A percentile compares a stretch with the other conserved stretches of the same genome.
These are phyloP conservation scores for Drosophila mayri DNA, from an alignment of 1,140 invertebrate genomes.

Conservation along the genomic window DNA sequence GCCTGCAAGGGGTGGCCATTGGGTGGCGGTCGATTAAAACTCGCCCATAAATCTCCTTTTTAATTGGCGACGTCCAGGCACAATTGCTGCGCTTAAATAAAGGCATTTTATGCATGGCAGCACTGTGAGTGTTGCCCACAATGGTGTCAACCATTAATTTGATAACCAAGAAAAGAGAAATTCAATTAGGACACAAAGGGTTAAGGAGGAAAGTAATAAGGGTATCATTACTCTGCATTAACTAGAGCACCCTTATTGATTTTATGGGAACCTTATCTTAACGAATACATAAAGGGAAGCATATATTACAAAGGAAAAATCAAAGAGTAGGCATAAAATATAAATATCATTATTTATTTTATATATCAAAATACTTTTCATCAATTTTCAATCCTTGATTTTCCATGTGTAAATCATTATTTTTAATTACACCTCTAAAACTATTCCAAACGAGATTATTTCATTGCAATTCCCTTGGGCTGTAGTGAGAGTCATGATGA, in stretches of 20 bases:
- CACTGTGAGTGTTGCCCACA: not conserved
- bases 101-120: constrained; percentile 23
- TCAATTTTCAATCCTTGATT: not conserved
- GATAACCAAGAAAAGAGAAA: constrained; percentile 1
- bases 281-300: not conserved
- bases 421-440: constrained; percentile 11
- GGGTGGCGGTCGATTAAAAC: constrained; percentile 25
- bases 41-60: constrained; percentile 32
- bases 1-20: constrained; percentile 17
- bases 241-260: not conserved
- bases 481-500: constrained; percentile 19
- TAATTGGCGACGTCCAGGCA: constrained; percentile 38
- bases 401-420: not conserved
- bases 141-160: constrained; percentile 22
- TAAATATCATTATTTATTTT: not conserved
- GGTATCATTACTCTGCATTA: not conserved
- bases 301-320: not conserved
- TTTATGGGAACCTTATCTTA: not conserved
- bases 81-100: constrained; percentile 24
- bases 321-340: not conserved
- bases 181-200: constrained; percentile 11
- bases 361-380: not conserved
- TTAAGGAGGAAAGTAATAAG: too few relatives aligned
- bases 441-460: constrained; percentile 16
- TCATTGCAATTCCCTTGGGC: constrained; percentile 27